These are phyloP conservation scores for Sycophila texana DNA, from an alignment of 2,888 invertebrate genomes.

Conservation along the genomic window DNA sequence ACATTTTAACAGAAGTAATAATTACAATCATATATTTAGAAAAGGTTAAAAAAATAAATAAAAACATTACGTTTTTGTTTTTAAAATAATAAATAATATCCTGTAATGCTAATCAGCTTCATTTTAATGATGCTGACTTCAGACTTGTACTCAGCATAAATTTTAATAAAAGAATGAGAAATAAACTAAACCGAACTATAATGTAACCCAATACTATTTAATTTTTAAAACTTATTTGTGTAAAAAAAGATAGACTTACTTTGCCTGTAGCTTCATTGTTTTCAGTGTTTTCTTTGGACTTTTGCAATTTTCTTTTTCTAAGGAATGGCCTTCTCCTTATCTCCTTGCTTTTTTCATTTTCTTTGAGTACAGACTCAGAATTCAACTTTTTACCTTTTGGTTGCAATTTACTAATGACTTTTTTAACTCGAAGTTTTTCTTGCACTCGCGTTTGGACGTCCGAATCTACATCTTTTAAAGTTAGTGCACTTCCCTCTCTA, in stretches of 20 bases:
- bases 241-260: conserved; percentile 53
- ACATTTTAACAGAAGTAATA: no score
- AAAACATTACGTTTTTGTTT: background rate
- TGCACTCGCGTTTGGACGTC: conserved; percentile 78
- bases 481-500: conserved; percentile 80
- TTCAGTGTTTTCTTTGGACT: conserved; percentile 67
- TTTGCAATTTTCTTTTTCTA: conserved; percentile 59
- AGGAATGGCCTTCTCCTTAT: conserved; percentile 56
- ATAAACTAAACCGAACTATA: background rate
- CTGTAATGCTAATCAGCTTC: background rate
- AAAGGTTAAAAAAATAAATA: no score
- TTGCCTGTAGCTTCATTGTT: conserved; percentile 63
- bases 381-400: conserved; percentile 51
- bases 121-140: no score
- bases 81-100: background rate
- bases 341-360: conserved; percentile 55
- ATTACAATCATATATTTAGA: no score
- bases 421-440: conserved; percentile 49
- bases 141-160: no score
- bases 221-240: no score
- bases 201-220: background rate
- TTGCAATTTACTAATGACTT: conserved; percentile 41
- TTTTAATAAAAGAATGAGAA: no score
- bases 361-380: conserved; percentile 42
- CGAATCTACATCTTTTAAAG: conserved; percentile 83